Evolutionary conservation across 2,888 invertebrate genomes (phyloP).

Genomic region (Andrena camellia): DNA sequence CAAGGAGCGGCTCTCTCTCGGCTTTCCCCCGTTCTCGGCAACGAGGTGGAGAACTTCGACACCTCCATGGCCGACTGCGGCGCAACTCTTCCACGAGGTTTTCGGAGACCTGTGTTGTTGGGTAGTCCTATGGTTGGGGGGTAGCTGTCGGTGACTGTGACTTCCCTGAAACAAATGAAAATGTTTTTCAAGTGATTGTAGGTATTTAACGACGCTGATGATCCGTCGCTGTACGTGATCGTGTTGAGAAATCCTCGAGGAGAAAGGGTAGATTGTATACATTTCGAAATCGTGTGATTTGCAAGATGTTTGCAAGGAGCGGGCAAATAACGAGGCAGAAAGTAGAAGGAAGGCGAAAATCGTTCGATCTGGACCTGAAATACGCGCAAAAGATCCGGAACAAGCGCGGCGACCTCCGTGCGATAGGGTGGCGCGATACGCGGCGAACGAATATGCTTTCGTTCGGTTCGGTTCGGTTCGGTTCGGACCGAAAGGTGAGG

Average conservation of each 20-base stretch:
- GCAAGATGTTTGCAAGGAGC: slow-evolving; percentile 5
- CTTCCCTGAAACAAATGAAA: not conserved
- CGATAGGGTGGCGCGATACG: slow-evolving; percentile 69
- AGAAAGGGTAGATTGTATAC: not conserved
- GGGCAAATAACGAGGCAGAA: slow-evolving; percentile 57
- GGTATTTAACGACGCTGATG: not conserved
- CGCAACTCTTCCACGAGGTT: slow-evolving; percentile 18
- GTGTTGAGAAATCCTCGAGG: not conserved
- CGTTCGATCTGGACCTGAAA: slow-evolving; percentile 57
- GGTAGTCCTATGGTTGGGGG: not conserved
- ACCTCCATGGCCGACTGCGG: slow-evolving; percentile 63
- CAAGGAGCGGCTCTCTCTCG: slow-evolving; percentile 20
- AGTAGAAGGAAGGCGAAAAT: slow-evolving; percentile 50
- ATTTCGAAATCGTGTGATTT: slow-evolving; percentile 10
- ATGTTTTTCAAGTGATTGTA: not conserved
- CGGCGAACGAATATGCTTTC: slow-evolving; percentile 60
- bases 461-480: slow-evolving; percentile 58
- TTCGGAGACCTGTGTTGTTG: not conserved
- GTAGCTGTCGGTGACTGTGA: not conserved
- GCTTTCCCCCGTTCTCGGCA: slow-evolving; percentile 38
- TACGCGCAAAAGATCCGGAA: slow-evolving; percentile 37
- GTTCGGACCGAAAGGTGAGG: slow-evolving; percentile 54
- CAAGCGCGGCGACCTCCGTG: slow-evolving; percentile 31
- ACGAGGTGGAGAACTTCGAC: slow-evolving; percentile 60
- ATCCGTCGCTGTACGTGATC: not conserved